Percentiles rank a stretch among this genome's conserved stretches.
These are phyloP conservation scores for Drosophila mayri DNA, from an alignment of 1,140 invertebrate species.

Conservation along the genomic window DNA sequence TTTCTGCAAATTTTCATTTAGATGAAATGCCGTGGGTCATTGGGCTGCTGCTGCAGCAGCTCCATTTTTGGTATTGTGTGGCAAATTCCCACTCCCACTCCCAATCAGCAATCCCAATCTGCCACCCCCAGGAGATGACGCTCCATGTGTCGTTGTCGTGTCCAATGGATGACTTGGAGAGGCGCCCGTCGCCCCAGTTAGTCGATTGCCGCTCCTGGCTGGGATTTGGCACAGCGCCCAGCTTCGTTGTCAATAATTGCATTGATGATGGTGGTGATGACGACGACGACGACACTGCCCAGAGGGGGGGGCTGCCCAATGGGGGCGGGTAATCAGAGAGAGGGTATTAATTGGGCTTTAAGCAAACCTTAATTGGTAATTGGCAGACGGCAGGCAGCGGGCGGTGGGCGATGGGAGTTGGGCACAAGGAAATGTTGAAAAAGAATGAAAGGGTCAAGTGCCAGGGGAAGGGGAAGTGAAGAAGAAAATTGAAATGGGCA, in stretches of 20 bases:
- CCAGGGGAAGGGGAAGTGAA: background rate
- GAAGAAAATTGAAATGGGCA: constrained; percentile 22
- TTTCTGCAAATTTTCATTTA: background rate
- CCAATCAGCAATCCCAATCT: constrained; percentile 15
- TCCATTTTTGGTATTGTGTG: constrained; percentile 27
- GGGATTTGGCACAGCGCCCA: constrained; percentile 64
- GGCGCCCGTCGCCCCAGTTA: constrained; percentile 36
- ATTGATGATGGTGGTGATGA: constrained; percentile 72
- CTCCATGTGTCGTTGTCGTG: constrained; percentile 17
- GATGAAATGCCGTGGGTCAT: constrained; percentile 26
- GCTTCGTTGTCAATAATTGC: constrained; percentile 82
- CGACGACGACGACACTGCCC: constrained; percentile 17
- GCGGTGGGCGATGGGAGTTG: background rate
- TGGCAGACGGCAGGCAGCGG: constrained; percentile 41
- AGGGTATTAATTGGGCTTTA: constrained; percentile 74
- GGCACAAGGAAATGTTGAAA: constrained; percentile 16
- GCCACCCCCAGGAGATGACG: background rate
- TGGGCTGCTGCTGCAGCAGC: constrained; percentile 11
- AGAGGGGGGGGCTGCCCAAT: background rate
- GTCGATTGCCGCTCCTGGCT: constrained; percentile 46
- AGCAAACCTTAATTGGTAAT: constrained; percentile 80
- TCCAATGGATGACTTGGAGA: constrained; percentile 31
- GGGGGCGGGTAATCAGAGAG: constrained; percentile 30
- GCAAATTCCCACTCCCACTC: constrained; percentile 10
- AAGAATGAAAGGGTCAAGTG: constrained; percentile 37